Evolutionary conservation across 2,797 vertebrate genomes (phyloP).

Genomic region (Antrozous pallidus): DNA sequence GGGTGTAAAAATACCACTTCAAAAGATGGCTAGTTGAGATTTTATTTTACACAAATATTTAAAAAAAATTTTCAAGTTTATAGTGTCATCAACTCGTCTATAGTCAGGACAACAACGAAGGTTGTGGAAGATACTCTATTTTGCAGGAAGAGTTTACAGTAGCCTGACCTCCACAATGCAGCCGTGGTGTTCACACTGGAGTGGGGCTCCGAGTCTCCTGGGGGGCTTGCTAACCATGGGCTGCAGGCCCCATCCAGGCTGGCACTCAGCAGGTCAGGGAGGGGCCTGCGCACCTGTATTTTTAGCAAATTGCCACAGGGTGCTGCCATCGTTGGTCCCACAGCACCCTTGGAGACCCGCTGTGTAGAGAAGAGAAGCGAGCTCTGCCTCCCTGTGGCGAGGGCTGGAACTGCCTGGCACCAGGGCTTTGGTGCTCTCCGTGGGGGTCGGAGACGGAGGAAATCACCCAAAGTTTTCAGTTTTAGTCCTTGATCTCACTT

Average conservation of each 20-base stretch:
- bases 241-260: not conserved
- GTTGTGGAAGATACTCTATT: not conserved
- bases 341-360: not conserved
- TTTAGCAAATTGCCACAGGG: not conserved
- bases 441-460: not conserved
- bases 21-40: not conserved
- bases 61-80: constrained; percentile 39
- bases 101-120: not conserved
- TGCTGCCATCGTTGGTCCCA: accelerated
- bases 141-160: not conserved
- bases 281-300: not conserved
- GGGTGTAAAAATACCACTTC: constrained; percentile 45
- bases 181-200: not conserved
- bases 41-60: constrained; percentile 14
- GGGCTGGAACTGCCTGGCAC: not conserved
- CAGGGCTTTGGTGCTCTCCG: not conserved
- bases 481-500: not conserved
- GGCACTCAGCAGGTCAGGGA: not conserved
- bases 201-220: not conserved
- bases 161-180: not conserved
- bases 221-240: not conserved
- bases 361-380: not conserved
- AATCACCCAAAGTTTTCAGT: not conserved
- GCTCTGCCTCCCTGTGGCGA: not conserved
- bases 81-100: not conserved